These are phyloP conservation scores for Palythoa caribaeorum DNA, from an alignment of 92 coral and sea anemone genomes.

Conservation along the genomic window DNA sequence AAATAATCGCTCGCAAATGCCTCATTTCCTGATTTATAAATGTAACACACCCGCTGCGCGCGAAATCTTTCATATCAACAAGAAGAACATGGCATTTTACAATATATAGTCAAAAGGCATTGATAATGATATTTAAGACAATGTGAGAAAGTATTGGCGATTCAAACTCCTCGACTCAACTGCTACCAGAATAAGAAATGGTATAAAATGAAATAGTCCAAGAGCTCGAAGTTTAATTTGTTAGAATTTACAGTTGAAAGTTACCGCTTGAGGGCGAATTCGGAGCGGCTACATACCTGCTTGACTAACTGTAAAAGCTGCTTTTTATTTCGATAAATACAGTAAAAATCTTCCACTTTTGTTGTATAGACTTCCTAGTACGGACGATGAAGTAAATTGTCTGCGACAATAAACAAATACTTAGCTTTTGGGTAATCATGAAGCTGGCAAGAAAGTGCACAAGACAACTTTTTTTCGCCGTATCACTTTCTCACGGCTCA, in stretches of 20 bases:
- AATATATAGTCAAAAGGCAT: neutral
- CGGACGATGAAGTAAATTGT: neutral
- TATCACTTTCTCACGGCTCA: neutral
- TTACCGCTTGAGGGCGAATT: neutral
- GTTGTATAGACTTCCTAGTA: neutral
- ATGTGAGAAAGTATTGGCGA: neutral
- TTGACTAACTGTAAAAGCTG: neutral
- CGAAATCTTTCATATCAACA: constrained; percentile 5
- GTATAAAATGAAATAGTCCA: neutral
- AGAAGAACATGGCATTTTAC: neutral
- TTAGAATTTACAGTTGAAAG: neutral
- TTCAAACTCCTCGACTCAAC: neutral
- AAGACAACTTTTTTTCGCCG: neutral
- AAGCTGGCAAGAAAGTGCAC: neutral
- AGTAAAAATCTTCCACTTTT: constrained; percentile 13
- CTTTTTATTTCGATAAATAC: constrained; percentile 10
- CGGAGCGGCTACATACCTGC: neutral
- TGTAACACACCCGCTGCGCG: constrained; percentile 38
- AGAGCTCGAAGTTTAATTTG: neutral
- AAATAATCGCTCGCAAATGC: constrained; percentile 26
- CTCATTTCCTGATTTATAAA: constrained; percentile 47
- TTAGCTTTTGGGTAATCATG: neutral
- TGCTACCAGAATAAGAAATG: neutral
- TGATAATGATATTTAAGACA: neutral
- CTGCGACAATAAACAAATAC: constrained; percentile 15